Base-by-base conservation (phyloP, 2,797 vertebrate genomes). In the Vireo griseus region DNA sequence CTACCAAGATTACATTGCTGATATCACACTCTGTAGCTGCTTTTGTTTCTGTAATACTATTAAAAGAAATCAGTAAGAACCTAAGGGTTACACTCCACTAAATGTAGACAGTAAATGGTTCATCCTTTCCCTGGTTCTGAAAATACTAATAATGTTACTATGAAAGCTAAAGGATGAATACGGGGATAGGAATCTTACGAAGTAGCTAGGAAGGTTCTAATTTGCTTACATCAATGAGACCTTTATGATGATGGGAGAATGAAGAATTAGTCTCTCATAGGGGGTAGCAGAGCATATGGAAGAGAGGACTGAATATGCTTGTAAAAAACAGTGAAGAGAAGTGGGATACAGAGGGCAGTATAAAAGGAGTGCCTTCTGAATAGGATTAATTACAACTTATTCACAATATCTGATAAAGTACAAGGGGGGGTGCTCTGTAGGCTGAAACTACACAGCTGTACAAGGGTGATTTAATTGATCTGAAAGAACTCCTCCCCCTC, bases 141-240 rank as follows among this genome's bases (percentile, higher is more conserved):
- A 90, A 13, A 1, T 87, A 72, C 65, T 91, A 77, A 85, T 94
- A 95, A 65, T 73, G 91, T 91, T 94, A 80, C 92, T 80, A 2
- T 67, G 81, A 66, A 92, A 50, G 75, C 81, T 89, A 61, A 74
- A 77, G 87, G 72, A 92, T 90, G 95, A 94, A 71, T 29, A 51
- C n/a, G n/a, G n/a, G 55, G 81, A 76, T 76, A 54, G 75, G 65
- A 89, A 74, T 91, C 65, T 89, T 82, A 71, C 1, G 7, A 85
- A 94, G 72, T 80, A 85, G 52, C 81, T 91, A 74, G 92, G 90
- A 92, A 83, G 86, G 84, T 58, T 13, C 0, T 54, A 79, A 90
- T 97, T 94, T 93, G 86, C 94, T 95, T 95, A 82, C 57, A 52
- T 93, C 86, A 83, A 31, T 40, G 90, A 93, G 88, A 94, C 86